phyloP scores from a whole-genome alignment of 2,888 invertebrate species.

The Erebia epiphron region DNA sequence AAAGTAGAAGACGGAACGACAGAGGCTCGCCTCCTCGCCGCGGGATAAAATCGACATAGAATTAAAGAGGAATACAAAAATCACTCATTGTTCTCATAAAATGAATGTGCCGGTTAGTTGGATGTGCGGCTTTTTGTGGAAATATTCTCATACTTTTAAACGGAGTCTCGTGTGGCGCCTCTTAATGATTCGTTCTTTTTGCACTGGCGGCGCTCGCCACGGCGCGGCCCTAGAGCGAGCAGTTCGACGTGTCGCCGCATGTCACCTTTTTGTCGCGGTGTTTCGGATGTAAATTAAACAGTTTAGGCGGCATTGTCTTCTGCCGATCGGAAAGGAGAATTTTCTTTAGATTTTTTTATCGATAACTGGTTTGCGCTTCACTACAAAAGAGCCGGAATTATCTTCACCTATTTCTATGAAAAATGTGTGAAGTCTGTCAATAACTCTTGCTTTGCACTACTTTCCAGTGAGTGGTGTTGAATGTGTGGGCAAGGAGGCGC shows the following conservation, averaged over 20 bases:
- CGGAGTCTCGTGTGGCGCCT: slow-evolving; percentile 82
- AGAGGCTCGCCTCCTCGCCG: slow-evolving; percentile 70
- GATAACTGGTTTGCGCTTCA: slow-evolving; percentile 27
- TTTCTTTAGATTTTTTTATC: slow-evolving; percentile 44
- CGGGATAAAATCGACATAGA: slow-evolving; percentile 82
- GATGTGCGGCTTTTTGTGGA: slow-evolving; percentile 82
- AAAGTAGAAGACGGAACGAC: slow-evolving; percentile 79
- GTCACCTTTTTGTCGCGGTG: slow-evolving; percentile 75
- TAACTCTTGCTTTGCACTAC: too few species aligned
- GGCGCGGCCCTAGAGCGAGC: slow-evolving; percentile 47
- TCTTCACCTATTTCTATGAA: background rate
- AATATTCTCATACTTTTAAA: slow-evolving; percentile 83
- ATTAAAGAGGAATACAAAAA: slow-evolving; percentile 83
- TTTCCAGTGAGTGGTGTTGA: too few species aligned
- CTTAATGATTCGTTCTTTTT: slow-evolving; percentile 82
- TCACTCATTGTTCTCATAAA: slow-evolving; percentile 83
- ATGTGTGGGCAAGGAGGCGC: too few species aligned
- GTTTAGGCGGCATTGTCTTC: slow-evolving; percentile 76
- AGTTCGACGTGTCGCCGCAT: slow-evolving; percentile 75
- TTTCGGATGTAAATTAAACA: slow-evolving; percentile 78
- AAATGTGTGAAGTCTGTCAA: too few species aligned
- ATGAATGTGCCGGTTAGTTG: slow-evolving; percentile 82
- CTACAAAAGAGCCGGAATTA: background rate
- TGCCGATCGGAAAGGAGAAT: slow-evolving; percentile 51
- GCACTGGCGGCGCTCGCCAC: slow-evolving; percentile 57